Base-by-base conservation (phyloP, 2,797 vertebrate genomes). In the Ptychobarbus kaznakovi region DNA sequence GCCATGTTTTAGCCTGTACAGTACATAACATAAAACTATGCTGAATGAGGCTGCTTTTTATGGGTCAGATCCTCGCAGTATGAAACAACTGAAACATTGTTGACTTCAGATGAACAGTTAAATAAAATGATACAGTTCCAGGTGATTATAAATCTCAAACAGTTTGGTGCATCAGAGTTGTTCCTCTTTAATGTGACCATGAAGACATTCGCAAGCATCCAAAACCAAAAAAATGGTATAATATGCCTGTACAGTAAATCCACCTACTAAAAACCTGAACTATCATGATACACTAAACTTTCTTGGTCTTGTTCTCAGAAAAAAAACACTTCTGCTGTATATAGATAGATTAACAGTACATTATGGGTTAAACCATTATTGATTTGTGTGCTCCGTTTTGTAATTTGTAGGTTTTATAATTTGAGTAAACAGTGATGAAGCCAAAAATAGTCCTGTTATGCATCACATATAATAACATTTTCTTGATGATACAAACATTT, bases 401-500 rank as follows among this genome's bases (percentile, higher is more conserved):
- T n/a, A 8, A 28, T 38, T 9, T 77, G 32, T 40, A 15, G 51
- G 11, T 58, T 58, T 58, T 53, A 20, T n/a, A 8, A 77, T 53
- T 35, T 53, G 12, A 28, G 51, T 38, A 12, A 77, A 44, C 51
- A 42, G 6, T 8, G 9, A 81, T 81, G 20, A 22, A 80, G 78
- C 16, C n/a, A 20, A 13, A 53, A 40, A 18, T 10, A 3, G 1
- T 20, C 20, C n/a, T 13, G 12, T 69, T 28, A 56, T 28, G 80
- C 15, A 25, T 66, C 32, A 81, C 6, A 51, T 53, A 70, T 4
- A 15, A 66, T 32, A 38, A 66, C 22, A 77, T 63, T 12, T 65
- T 5, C 22, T 63, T 56, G 77, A 81, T 63, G 38, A 58, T 15
- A 25, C 81, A 80, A 61, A 73, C 75, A 49, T 13, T 44, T 73